These are phyloP conservation scores for Alligator sinensis DNA, from an alignment of 2,113 vertebrate genomes.

Conservation along the genomic window DNA sequence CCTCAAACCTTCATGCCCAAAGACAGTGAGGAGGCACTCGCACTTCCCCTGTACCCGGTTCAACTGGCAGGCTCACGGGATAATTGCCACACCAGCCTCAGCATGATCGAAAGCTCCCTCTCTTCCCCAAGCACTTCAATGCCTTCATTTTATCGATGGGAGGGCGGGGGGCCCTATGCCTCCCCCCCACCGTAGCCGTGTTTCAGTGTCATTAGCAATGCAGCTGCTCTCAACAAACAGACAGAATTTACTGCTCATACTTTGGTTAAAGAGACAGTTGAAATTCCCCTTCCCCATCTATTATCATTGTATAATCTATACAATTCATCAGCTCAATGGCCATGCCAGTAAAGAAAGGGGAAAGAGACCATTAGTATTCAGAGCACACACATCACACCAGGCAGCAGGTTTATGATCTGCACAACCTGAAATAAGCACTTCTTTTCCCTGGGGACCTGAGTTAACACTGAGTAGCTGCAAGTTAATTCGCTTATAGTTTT, in stretches of 20 bases:
- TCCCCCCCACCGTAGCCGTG: background rate
- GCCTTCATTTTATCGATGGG: background rate
- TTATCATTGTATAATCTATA: constrained; percentile 31
- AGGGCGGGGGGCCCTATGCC: background rate
- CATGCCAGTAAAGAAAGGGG: constrained; percentile 12
- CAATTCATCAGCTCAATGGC: constrained; percentile 55
- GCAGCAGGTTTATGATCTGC: constrained; percentile 59
- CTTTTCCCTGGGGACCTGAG: constrained; percentile 17
- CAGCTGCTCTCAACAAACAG: constrained; percentile 43
- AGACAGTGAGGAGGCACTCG: background rate
- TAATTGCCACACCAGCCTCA: background rate
- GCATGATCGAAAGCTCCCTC: background rate
- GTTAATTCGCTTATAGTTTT: background rate
- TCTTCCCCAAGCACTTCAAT: background rate
- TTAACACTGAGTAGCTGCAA: constrained; percentile 9
- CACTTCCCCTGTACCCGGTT: background rate
- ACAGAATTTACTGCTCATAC: constrained; percentile 36
- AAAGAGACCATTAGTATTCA: constrained; percentile 33
- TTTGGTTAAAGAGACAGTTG: constrained; percentile 42
- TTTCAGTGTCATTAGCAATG: background rate
- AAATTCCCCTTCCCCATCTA: constrained; percentile 47
- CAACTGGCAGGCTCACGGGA: background rate
- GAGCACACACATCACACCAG: constrained; percentile 14
- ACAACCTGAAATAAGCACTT: constrained; percentile 43
- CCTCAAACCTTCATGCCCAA: background rate